A percentile compares a stretch with the other conserved stretches of the same genome.
Conservation (phyloP, 1,140 invertebrate species). For the Asobara japonica region DNA sequence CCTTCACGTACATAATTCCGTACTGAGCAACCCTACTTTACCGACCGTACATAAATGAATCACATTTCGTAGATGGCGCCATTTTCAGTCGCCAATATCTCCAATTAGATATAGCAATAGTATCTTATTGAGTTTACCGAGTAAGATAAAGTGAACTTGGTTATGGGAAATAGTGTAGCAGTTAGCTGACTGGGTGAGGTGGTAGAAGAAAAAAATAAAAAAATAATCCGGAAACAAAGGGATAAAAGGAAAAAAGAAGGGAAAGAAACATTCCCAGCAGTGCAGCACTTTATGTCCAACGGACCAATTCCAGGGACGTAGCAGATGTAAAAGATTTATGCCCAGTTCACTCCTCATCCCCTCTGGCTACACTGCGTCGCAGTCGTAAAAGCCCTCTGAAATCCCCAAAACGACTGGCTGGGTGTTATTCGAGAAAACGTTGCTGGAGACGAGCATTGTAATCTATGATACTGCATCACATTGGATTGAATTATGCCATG, state of each 20-base stretch:
- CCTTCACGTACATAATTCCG: too few species aligned
- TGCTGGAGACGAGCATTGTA: slow-evolving; percentile 14
- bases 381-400: slow-evolving; percentile 25
- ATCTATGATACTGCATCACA: slow-evolving; percentile 13
- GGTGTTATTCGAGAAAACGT: slow-evolving; percentile 13
- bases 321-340: slow-evolving; percentile 44
- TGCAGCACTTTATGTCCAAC: slow-evolving; percentile 27
- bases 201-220: background rate
- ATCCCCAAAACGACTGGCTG: slow-evolving; percentile 20
- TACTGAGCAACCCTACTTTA: too few species aligned
- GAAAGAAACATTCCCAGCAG: slow-evolving; percentile 22
- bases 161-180: background rate
- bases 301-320: slow-evolving; percentile 32
- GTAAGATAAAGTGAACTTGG: too few species aligned
- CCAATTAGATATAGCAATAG: too few species aligned
- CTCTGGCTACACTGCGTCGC: slow-evolving; percentile 17
- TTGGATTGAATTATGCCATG: slow-evolving; percentile 11
- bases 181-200: background rate
- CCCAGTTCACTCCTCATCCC: slow-evolving; percentile 33
- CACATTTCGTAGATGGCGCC: too few species aligned
- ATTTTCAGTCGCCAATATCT: too few species aligned
- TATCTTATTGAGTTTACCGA: too few species aligned
- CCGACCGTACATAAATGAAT: too few species aligned
- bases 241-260: slow-evolving; percentile 5
- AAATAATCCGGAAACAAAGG: slow-evolving; percentile 17